A percentile compares a stretch with the other conserved stretches of the same genome.
Conservation (phyloP, 2,113 vertebrate species). For the Gopherus evgoodei region DNA sequence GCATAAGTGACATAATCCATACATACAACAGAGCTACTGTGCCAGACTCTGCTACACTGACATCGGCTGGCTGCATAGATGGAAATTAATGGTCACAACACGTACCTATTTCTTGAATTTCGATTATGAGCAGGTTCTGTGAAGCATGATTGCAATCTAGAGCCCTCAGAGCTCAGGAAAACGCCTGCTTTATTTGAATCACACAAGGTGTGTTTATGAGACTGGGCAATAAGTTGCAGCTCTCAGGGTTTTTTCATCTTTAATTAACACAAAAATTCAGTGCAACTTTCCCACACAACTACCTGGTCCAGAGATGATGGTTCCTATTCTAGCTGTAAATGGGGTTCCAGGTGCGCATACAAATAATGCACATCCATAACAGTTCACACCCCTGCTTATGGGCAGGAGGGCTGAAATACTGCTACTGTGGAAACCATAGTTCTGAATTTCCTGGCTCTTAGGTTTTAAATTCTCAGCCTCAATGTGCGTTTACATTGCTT, state of each 20-base stretch:
- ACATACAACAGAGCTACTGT: slow-evolving; percentile 46
- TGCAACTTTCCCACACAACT: background rate
- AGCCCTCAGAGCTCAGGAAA: slow-evolving; percentile 65
- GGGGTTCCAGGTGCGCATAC: slow-evolving; percentile 39
- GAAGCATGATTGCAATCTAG: background rate
- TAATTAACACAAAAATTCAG: slow-evolving; percentile 43
- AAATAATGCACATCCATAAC: slow-evolving; percentile 44
- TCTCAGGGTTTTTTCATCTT: background rate
- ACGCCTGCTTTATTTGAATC: background rate
- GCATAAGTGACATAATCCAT: background rate
- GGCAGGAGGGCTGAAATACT: slow-evolving; percentile 42
- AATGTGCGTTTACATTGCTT: slow-evolving; percentile 27
- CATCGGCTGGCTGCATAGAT: slow-evolving; percentile 65
- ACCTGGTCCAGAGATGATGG: slow-evolving; percentile 33
- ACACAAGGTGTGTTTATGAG: slow-evolving; percentile 49
- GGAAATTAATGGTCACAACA: slow-evolving; percentile 64
- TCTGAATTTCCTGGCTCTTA: slow-evolving; percentile 50
- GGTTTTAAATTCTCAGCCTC: background rate
- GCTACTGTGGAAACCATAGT: slow-evolving; percentile 70
- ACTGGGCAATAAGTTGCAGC: slow-evolving; percentile 35
- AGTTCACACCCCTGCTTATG: slow-evolving; percentile 24
- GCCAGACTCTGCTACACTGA: slow-evolving; percentile 46
- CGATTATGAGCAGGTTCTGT: slow-evolving; percentile 64
- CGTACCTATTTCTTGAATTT: slow-evolving; percentile 62
- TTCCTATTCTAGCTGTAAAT: slow-evolving; percentile 47